Percentiles rank a stretch among this genome's conserved stretches.
Evolutionary conservation across 1,140 invertebrate species (phyloP).

Genomic region (Aphelinus atriplicis): DNA sequence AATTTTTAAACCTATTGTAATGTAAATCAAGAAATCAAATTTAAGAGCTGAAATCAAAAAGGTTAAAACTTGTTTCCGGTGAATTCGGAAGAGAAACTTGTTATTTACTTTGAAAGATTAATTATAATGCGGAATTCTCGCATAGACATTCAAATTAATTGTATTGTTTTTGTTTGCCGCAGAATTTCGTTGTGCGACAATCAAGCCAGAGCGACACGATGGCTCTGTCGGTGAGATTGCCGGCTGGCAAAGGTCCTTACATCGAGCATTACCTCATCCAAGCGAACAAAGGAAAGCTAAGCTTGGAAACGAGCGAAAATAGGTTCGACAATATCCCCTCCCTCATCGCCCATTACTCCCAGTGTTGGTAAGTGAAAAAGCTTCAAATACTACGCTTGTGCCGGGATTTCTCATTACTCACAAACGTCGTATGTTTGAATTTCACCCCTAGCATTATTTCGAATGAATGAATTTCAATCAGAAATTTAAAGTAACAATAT

Average conservation of each 20-base stretch:
- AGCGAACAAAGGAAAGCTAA: constrained; percentile 79
- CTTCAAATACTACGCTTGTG: too few species aligned
- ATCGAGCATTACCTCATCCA: constrained; percentile 97
- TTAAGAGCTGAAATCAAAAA: too few species aligned
- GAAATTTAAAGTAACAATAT: too few species aligned
- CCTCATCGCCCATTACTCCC: constrained; percentile 91
- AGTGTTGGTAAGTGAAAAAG: constrained; percentile 79
- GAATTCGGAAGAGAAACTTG: too few species aligned
- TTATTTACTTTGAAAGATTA: too few species aligned
- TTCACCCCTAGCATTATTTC: too few species aligned
- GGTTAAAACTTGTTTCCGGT: too few species aligned
- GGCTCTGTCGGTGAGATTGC: constrained; percentile 91
- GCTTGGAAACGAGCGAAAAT: constrained; percentile 92
- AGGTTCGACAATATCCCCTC: constrained; percentile 91
- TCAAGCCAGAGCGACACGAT: constrained; percentile 92
- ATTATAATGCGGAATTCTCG: neutral
- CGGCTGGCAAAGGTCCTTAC: constrained; percentile 85
- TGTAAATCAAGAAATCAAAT: too few species aligned
- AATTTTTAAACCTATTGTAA: too few species aligned
- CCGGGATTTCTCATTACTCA: too few species aligned
- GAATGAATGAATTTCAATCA: too few species aligned
- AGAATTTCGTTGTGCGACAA: constrained; percentile 94
- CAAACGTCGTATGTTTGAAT: too few species aligned
- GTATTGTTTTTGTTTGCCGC: constrained; percentile 49
- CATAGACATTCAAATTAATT: neutral